phyloP scores from a whole-genome alignment of 2,888 invertebrate genomes.

The Homarus gammarus region DNA sequence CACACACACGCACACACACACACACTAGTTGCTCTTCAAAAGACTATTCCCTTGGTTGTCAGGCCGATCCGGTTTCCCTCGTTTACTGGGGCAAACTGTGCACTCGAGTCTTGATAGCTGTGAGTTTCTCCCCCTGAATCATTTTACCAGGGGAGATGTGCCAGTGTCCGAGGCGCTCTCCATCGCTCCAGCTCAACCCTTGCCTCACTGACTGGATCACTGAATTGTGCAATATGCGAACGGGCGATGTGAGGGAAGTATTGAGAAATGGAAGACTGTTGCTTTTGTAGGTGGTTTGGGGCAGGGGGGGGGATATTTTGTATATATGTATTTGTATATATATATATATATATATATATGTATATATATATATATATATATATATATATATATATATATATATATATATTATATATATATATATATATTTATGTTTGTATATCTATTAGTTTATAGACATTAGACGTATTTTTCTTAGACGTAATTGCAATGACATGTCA shows the following conservation, averaged over 20 bases:
- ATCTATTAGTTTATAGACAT: conserved; percentile 6
- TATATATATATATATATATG: neutral
- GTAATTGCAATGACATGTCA: too few species aligned
- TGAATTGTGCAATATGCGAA: conserved; percentile 37
- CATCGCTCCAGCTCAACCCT: neutral
- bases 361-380: neutral
- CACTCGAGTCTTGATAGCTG: neutral
- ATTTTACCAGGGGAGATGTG: neutral
- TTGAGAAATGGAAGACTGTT: conserved; percentile 30
- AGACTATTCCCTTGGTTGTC: neutral
- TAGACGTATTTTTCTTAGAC: too few species aligned
- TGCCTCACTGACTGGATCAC: neutral
- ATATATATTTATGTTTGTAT: neutral
- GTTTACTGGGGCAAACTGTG: neutral
- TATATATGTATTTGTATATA: neutral
- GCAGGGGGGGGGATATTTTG: neutral
- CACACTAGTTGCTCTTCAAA: conserved; percentile 1
- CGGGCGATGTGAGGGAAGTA: conserved; percentile 21
- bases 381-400: neutral
- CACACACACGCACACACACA: neutral
- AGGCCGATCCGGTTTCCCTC: neutral
- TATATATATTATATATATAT: neutral
- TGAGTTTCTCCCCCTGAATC: neutral
- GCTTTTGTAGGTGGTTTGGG: too few species aligned
- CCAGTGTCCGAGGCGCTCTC: neutral